Evolutionary conservation across 2,888 invertebrate genomes (phyloP).

Genomic region (Diarsia dahlii): DNA sequence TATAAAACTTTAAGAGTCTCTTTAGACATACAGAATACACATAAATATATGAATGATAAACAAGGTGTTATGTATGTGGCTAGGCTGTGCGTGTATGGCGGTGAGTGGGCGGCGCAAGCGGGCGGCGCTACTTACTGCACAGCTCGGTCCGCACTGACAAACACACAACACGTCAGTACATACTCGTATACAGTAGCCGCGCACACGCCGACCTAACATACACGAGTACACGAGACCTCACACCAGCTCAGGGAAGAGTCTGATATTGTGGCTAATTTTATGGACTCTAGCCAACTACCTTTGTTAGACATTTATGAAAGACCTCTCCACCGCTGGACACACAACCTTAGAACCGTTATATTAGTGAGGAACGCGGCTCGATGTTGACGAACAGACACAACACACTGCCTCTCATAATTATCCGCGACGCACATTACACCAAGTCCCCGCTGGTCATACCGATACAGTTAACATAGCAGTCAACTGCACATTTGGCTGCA

Average conservation of each 20-base stretch:
- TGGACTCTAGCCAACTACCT: too few relatives aligned
- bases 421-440: neutral
- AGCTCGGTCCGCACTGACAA: slow-evolving; percentile 88
- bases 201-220: neutral
- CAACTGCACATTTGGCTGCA: too few relatives aligned
- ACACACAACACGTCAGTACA: slow-evolving; percentile 73
- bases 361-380: neutral
- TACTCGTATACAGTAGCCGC: neutral
- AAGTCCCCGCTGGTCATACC: neutral
- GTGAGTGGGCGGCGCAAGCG: slow-evolving; percentile 38
- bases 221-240: neutral
- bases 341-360: neutral
- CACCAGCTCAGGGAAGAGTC: neutral
- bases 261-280: slow-evolving; percentile 4
- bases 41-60: neutral
- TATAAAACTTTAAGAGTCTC: slow-evolving; percentile 2
- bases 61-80: slow-evolving; percentile 8
- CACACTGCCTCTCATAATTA: neutral
- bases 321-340: neutral
- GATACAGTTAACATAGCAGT: neutral
- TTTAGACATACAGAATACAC: neutral
- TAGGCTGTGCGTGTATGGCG: neutral
- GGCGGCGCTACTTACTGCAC: slow-evolving; percentile 85
- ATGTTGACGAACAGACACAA: neutral
- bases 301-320: neutral